Evolutionary conservation across 53 echinoderm and acorn worm species (phyloP).

Genomic region (Actinopyga echinites): DNA sequence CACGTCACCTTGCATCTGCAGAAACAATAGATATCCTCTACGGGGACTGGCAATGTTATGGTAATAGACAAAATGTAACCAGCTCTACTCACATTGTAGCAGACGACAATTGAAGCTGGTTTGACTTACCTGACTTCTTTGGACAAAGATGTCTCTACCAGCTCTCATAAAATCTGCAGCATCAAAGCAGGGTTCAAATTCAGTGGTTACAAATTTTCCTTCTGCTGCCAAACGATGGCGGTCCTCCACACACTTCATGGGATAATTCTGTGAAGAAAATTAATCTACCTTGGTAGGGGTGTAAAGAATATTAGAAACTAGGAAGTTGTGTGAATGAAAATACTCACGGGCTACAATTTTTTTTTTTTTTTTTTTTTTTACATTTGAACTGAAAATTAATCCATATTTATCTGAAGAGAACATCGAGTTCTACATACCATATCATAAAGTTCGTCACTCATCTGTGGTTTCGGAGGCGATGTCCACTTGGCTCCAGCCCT

Average conservation of each 20-base stretch:
- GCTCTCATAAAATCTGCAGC: conserved; percentile 96
- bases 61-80: neutral
- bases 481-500: conserved; percentile 90
- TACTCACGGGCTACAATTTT: too few species aligned
- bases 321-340: too few species aligned
- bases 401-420: too few species aligned
- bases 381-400: too few species aligned
- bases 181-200: conserved; percentile 97
- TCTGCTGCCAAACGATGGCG: conserved; percentile 70
- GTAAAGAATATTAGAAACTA: too few species aligned
- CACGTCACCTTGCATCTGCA: too few species aligned
- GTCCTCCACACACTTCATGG: conserved; percentile 60
- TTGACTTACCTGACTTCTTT: conserved; percentile 86
- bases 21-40: too few species aligned
- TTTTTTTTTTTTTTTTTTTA: too few species aligned
- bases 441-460: conserved; percentile 95
- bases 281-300: too few species aligned
- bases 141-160: conserved; percentile 88
- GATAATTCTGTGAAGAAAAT: conserved; percentile 56
- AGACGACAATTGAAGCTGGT: too few species aligned
- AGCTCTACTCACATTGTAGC: too few species aligned
- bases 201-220: conserved; percentile 86
- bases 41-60: too few species aligned
- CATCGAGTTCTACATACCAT: conserved; percentile 54
- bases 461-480: conserved; percentile 87